Evolutionary conservation across 2,113 vertebrate species (phyloP).

Genomic region (Hippoglossus stenolepis): DNA sequence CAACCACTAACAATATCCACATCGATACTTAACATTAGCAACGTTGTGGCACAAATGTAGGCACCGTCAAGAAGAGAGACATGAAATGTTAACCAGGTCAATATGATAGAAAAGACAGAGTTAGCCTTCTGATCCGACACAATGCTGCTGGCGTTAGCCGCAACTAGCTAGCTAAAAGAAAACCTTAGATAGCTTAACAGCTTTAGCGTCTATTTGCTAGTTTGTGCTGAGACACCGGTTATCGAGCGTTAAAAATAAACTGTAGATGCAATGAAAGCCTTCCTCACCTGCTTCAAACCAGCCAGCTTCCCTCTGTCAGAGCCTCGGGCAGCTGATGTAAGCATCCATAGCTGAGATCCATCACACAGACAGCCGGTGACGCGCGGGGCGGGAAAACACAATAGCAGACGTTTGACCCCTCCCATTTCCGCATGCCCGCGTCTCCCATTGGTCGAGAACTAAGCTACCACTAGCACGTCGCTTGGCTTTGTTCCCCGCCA

Average conservation of each 20-base stretch:
- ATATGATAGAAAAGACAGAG: neutral
- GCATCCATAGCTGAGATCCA: constrained; percentile 41
- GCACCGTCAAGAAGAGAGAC: too few relatives aligned
- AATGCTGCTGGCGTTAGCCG: constrained; percentile 29
- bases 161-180: constrained; percentile 21
- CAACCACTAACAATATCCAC: neutral
- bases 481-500: neutral
- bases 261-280: neutral
- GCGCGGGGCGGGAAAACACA: constrained; percentile 58
- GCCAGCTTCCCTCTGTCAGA: constrained; percentile 55
- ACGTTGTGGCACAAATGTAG: neutral
- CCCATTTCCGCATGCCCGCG: neutral
- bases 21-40: neutral
- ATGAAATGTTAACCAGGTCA: neutral
- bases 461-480: neutral
- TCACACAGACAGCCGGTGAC: constrained; percentile 46
- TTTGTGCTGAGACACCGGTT: neutral
- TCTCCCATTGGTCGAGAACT: constrained; percentile 45
- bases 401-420: constrained; percentile 26
- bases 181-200: neutral
- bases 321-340: constrained; percentile 57
- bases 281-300: constrained; percentile 63
- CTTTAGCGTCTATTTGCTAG: neutral
- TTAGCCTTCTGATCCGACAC: neutral
- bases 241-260: neutral